Base-by-base conservation (phyloP, 2,888 invertebrate species). In the Sericinus montela region DNA sequence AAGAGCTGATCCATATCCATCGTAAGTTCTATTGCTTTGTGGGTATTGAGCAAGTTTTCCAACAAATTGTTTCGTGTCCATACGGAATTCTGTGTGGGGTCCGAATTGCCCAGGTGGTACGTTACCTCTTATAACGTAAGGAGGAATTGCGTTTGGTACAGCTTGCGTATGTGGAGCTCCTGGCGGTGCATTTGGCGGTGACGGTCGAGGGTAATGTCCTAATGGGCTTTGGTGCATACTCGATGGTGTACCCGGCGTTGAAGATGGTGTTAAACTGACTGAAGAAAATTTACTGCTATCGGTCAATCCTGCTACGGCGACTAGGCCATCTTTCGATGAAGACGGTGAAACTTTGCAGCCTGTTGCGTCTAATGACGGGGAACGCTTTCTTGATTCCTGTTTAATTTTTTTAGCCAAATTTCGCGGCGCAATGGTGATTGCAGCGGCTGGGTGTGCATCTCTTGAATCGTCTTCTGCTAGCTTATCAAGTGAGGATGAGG, bases 391-490 rank as follows among this genome's bases (percentile, higher is more conserved):
- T 55, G 90, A 80, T 89, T 91, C 72, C 80, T 82, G 80, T 82
- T 90, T 76, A 80, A 90, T 66, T 76, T 85, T 65, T 86, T 88
- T 75, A 70, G 90, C 70, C 79, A 90, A 56, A 75, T 75, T 70
- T 83, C 88, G 70, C 73, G 91, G 59, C 75, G 91, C 62, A 80
- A 91, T 42, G 15, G 91, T 88, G 14, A 91, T 80, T n/a, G 87
- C 78, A 52, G 89, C 88, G 56, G 91, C 89, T 0, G 92, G 91
- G 54, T 93, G 93, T 16, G 93, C 94, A 52, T 94, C 94, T 55
- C 93, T 86, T 3, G 94, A 94, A 71, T 94, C 94, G 52, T 94
- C 94, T 75, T 94, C 94, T 14, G 92, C 93, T 68, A 94, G 88
- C 69, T 94, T 94, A 63, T 94, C 94, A 59, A 94, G 93, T 0